phyloP scores from a whole-genome alignment of 2,888 invertebrate species.

The Nysson spinosus region DNA sequence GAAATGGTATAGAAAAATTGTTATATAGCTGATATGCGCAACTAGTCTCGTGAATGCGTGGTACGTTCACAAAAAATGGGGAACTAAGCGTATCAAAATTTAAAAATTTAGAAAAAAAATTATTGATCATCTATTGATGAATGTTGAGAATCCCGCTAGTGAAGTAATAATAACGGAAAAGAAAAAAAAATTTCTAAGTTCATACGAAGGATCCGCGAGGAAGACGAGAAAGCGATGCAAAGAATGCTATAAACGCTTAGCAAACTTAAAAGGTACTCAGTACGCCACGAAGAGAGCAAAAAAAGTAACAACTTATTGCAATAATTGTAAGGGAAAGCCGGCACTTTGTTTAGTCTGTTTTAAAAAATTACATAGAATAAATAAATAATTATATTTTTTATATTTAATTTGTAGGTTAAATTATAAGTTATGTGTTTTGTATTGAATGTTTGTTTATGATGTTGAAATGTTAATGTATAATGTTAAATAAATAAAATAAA shows the following conservation, averaged over 20 bases:
- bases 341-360: background rate
- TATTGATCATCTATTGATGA: background rate
- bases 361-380: background rate
- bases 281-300: background rate
- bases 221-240: slow-evolving; percentile 9
- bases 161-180: background rate
- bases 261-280: background rate
- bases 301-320: background rate
- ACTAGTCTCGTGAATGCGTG: slow-evolving; percentile 20
- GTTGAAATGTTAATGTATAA: too few species aligned
- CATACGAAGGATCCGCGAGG: background rate
- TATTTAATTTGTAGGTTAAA: background rate
- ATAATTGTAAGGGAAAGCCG: background rate
- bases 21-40: slow-evolving; percentile 20
- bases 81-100: slow-evolving; percentile 7
- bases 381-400: background rate
- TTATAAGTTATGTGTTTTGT: background rate
- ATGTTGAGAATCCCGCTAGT: background rate
- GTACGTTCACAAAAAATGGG: slow-evolving; percentile 17
- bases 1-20: slow-evolving; percentile 19
- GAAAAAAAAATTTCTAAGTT: background rate
- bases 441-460: background rate
- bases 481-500: background rate
- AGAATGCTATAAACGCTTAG: background rate
- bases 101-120: background rate